Conservation (phyloP, 2,888 invertebrate genomes). For the Isoperla grammatica region DNA sequence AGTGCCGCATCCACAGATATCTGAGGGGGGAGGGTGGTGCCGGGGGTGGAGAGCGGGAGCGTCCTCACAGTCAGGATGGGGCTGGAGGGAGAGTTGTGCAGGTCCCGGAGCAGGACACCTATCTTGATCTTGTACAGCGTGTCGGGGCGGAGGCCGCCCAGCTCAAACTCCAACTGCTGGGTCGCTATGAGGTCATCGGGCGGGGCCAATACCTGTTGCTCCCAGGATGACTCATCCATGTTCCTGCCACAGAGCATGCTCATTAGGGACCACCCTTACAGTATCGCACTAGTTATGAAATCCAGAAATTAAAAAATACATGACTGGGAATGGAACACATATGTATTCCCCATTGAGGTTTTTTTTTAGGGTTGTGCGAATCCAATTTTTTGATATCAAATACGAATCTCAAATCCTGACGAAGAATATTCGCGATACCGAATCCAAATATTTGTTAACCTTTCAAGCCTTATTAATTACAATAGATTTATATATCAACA, state of each 20-base stretch:
- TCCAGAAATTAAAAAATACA: no score
- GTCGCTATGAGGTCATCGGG: conserved; percentile 81
- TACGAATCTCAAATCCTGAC: no score
- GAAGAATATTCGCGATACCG: no score
- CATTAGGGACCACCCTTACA: no score
- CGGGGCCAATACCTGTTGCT: conserved; percentile 79
- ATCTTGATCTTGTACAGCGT: conserved; percentile 80
- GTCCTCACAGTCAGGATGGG: conserved; percentile 70
- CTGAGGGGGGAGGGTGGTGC: conserved; percentile 52
- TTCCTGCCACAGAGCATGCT: conserved; percentile 51
- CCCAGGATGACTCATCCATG: conserved; percentile 68
- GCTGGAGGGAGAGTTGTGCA: conserved; percentile 73
- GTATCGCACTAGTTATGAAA: no score
- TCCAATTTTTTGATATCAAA: no score
- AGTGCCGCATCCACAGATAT: conserved; percentile 68
- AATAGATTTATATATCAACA: no score
- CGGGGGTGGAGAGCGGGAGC: conserved; percentile 44
- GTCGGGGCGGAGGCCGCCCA: conserved; percentile 68
- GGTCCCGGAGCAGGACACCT: conserved; percentile 67
- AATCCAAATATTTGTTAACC: no score
- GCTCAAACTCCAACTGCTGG: conserved; percentile 76
- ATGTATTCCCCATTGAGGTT: no score
- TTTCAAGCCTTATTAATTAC: no score
- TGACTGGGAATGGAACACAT: no score
- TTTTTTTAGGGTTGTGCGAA: no score